Percentiles rank a stretch among this genome's conserved stretches.
phyloP scores from a whole-genome alignment of 1,140 invertebrate genomes.

The Chrysoperla carnea region DNA sequence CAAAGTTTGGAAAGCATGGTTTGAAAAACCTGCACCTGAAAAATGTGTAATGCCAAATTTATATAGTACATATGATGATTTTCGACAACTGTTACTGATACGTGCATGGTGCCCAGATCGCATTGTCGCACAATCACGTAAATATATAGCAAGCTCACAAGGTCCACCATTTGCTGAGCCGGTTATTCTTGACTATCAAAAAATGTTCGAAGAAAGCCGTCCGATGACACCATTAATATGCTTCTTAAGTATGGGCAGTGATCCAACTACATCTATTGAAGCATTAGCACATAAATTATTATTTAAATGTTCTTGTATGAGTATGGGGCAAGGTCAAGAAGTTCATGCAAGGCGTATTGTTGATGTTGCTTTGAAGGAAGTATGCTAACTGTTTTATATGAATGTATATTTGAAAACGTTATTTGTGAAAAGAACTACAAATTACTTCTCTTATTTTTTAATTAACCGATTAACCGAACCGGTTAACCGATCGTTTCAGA shows the following conservation, averaged over 20 bases:
- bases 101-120: slow-evolving; percentile 80
- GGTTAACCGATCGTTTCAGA: too few relatives aligned
- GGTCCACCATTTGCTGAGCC: slow-evolving; percentile 61
- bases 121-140: slow-evolving; percentile 64
- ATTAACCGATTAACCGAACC: too few relatives aligned
- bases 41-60: slow-evolving; percentile 67
- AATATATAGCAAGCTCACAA: slow-evolving; percentile 55
- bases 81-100: slow-evolving; percentile 49
- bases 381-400: too few relatives aligned
- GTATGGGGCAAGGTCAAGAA: slow-evolving; percentile 91
- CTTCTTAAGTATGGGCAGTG: slow-evolving; percentile 79
- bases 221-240: slow-evolving; percentile 67
- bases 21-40: slow-evolving; percentile 73
- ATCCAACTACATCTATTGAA: slow-evolving; percentile 76
- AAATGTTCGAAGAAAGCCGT: slow-evolving; percentile 57
- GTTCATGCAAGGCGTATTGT: slow-evolving; percentile 69
- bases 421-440: too few relatives aligned
- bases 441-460: too few relatives aligned
- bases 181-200: slow-evolving; percentile 68
- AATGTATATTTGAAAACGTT: too few relatives aligned
- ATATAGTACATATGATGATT: slow-evolving; percentile 56
- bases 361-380: slow-evolving; percentile 41
- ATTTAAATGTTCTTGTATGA: slow-evolving; percentile 46
- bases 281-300: slow-evolving; percentile 60
- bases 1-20: slow-evolving; percentile 70